Evolutionary conservation across 2,888 invertebrate genomes (phyloP), one percentile per base, ranked within the genome.

Genomic region (Drosophila pseudotakahashii): DNA sequence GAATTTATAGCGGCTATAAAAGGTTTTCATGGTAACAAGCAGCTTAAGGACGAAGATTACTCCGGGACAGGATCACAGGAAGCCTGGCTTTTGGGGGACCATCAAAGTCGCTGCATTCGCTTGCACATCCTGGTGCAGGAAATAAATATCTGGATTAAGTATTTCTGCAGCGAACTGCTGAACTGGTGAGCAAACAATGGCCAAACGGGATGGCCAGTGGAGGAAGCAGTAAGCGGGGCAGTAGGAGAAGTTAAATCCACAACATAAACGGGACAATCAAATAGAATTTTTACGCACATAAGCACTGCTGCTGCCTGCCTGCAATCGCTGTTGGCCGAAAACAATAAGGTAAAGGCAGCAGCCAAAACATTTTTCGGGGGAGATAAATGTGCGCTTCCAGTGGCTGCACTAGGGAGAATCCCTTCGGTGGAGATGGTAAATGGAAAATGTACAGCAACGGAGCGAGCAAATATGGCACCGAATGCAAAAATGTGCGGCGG

Each of bases 231-330:
- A 16, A n/a, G 14, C 32, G 9, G 9, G 7, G 52, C 10, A 11
- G 26, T 53, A 9, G 39, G 11, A 55, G 55, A 63, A 53, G 57
- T 57, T 44, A 48, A 63, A 30, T 63, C 47, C 71, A 73, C 48
- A 37, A 47, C 61, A 74, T 79, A 77, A 81, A 74, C 71, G 75
- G 74, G 70, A 7, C 81, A 87, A 87, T 84, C 82, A 82, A 85
- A 82, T 79, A 81, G 88, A 79, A 88, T 85, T 79, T 85, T 77
- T 87, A 87, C 82, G 77, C 82, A 81, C 85, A 81, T 77, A 67
- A 84, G 54, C 63, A 45, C 61, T 44, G 63, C 36, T 26, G n/a
- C 39, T 14, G 23, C 23, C n/a, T n/a, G n/a, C n/a, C n/a, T 23
- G 42, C 16, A 44, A 41, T 47, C 58, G 14, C 45, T 55, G 54